Evolutionary conservation across 1,140 invertebrate species (phyloP), one percentile per base, ranked within the genome.

Genomic region (Drosophila bifasciata): DNA sequence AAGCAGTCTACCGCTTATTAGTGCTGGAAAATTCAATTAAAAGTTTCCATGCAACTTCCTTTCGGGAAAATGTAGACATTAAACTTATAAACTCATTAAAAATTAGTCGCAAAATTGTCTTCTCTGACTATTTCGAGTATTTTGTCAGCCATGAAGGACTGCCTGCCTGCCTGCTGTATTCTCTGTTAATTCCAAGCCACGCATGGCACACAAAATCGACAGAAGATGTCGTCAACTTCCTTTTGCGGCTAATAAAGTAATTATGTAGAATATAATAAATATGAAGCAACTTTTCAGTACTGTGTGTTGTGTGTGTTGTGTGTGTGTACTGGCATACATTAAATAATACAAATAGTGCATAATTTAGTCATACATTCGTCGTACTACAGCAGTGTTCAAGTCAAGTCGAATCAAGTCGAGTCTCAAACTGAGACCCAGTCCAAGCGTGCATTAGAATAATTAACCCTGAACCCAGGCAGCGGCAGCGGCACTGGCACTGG

Each of bases 221-320:
- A 86, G 53, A 23, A 53, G 71, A 89, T 88, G 75, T 89, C 76
- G 83, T 89, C 83, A 84, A 83, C 83, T 83, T 89, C 84, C 84
- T 88, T 72, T 76, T 46, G 36, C 2, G 44, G 39, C 23, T 78
- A 88, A 88, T 83, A 59, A 76, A 88, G 83, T 88, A 83, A 88
- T 88, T 79, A 79, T 88, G 84, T 76, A 89, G 70, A 83, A 84
- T 76, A 89, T 64, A 83, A 84, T 78, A 88, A 88, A 88, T 88
- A 88, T 88, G 81, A 88, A 83, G 77, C 67, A 88, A 86, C 68
- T 70, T 59, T 40, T 21, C 2, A 9, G 28, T 39, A 21, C 19
- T 21, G 19, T 3, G 19, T 21, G 1, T 21, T 21, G 19, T 2
- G 19, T 0, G 45, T 50, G 32, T n/a, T n/a, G 28, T 32, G 45